These are phyloP conservation scores for Trissolcus basalis DNA, from an alignment of 1,140 invertebrate genomes.

Conservation along the genomic window DNA sequence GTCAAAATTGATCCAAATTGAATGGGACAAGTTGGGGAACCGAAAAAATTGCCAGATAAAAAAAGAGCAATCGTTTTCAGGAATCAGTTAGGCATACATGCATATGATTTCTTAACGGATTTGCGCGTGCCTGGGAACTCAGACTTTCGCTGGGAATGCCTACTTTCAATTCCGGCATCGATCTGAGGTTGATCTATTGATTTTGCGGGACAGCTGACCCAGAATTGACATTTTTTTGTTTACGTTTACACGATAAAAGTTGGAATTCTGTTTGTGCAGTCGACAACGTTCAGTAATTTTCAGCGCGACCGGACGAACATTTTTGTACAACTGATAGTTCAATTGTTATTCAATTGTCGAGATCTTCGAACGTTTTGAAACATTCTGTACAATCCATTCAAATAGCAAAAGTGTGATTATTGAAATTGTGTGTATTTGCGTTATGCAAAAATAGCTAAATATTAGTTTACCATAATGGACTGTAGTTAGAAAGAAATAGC, in stretches of 20 bases:
- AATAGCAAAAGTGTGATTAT: no score
- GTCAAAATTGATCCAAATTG: no score
- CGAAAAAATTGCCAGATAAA: background rate
- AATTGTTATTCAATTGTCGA: no score
- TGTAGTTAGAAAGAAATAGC: no score
- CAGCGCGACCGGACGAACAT: no score
- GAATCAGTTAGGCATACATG: constrained; percentile 30
- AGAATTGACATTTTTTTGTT: constrained; percentile 27
- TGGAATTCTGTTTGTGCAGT: constrained; percentile 10
- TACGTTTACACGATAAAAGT: constrained; percentile 13
- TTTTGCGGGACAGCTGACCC: constrained; percentile 10
- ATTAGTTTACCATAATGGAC: no score
- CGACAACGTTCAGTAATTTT: constrained; percentile 16
- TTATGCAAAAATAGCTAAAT: no score
- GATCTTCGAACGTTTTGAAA: no score
- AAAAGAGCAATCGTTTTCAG: constrained; percentile 20
- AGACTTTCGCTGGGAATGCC: constrained; percentile 45
- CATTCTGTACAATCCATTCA: no score
- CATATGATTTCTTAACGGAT: constrained; percentile 44
- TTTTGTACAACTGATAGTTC: no score
- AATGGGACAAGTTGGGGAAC: no score
- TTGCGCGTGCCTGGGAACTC: constrained; percentile 42
- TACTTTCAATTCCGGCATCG: constrained; percentile 41
- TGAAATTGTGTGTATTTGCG: no score
- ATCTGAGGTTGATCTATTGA: constrained; percentile 28